These are phyloP conservation scores for Chouioia cunea DNA, from an alignment of 2,888 invertebrate genomes.

Conservation along the genomic window DNA sequence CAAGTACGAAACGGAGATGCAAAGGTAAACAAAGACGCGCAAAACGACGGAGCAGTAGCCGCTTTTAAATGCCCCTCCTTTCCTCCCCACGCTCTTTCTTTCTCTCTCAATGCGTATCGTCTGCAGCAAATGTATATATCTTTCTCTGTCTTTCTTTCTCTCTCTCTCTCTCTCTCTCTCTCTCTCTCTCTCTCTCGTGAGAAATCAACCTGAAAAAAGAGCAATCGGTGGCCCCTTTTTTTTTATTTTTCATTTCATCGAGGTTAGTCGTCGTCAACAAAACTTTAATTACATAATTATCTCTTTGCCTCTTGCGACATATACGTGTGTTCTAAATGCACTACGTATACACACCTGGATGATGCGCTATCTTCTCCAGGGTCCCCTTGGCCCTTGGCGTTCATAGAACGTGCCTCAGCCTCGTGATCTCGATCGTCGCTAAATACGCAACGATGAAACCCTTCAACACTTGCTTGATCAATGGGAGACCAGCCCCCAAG, in stretches of 20 bases:
- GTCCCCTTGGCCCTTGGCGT: constrained; percentile 66
- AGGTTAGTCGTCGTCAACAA: constrained; percentile 14
- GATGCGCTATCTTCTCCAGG: constrained; percentile 66
- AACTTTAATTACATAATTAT: constrained; percentile 39
- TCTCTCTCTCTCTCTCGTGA: no score
- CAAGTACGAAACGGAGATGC: background rate
- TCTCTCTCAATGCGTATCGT: no score
- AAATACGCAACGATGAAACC: constrained; percentile 20
- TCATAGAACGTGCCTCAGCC: constrained; percentile 62
- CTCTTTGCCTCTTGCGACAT: background rate
- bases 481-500: constrained; percentile 7
- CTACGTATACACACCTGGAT: constrained; percentile 59
- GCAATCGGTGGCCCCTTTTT: background rate
- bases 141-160: no score
- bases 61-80: background rate
- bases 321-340: background rate
- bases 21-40: constrained; percentile 34
- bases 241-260: background rate
- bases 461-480: constrained; percentile 5
- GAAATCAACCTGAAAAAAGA: no score
- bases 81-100: no score
- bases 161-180: no score
- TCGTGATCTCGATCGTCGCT: constrained; percentile 43
- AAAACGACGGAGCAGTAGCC: background rate
- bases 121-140: no score